Evolutionary conservation across 2,113 vertebrate genomes (phyloP), one percentile per base, ranked within the genome.

Genomic region (Callospermophilus lateralis): DNA sequence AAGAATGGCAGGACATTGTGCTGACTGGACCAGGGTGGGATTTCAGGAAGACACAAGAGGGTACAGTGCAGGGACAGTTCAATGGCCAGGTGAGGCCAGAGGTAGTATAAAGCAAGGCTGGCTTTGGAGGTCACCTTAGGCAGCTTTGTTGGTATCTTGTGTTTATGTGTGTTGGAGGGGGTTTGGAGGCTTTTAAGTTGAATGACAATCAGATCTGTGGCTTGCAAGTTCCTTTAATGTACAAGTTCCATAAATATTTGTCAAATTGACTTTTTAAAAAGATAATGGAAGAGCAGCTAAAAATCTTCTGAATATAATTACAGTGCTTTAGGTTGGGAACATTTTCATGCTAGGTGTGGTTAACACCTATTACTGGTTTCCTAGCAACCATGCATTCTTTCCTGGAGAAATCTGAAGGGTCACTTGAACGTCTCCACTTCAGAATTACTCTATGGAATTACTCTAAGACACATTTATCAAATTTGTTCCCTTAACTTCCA

Each of bases 231-330:
- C 70, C 15, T 73, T 79, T 42, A 12, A 16, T 16, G 8, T 20
- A 37, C 9, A 80, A 76, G 3, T 90, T 96, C 93, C 67, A 95
- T 85, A 96, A 83, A 63, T 96, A 84, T 93, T 97, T 93, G 90
- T 91, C 89, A 94, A 74, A 80, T n/a, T 93, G 85, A 45, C 89
- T 83, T 89, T 94, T 94, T 73, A 58, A 95, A 45, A 89, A 84
- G 86, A 78, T 92, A 81, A 92, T 94, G 73, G 63, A 96, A 91
- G 37, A 86, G 68, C 32, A 89, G 93, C 73, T 81, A 83, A 96
- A 96, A 93, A 89, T 96, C 83, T 87, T 86, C 89, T 95, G n/a
- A 85, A 77, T 68, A 80, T 96, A 94, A 97, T 94, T 86, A 74
- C 28, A 89, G 84, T 37, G 90, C 70, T 97, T 96, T 89, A 89